Conservation (phyloP, 2,797 vertebrate genomes). For the Sebastes glaucus region DNA sequence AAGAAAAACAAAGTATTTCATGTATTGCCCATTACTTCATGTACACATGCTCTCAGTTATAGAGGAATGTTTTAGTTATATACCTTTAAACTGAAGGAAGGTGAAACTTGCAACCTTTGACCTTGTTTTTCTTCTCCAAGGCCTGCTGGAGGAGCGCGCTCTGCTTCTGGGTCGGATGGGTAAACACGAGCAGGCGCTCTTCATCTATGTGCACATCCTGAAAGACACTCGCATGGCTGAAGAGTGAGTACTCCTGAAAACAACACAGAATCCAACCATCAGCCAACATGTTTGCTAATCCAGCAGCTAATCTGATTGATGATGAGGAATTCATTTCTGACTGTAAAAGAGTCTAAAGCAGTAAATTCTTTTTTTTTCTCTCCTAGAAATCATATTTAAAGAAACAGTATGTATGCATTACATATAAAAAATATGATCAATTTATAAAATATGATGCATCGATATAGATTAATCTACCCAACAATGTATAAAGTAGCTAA, state of each 20-base stretch:
- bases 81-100: neutral
- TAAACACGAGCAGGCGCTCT: conserved; percentile 97
- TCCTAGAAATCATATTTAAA: neutral
- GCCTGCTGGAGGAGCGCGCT: conserved; percentile 95
- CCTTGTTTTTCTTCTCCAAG: conserved; percentile 68
- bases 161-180: conserved; percentile 97
- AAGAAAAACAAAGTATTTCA: neutral
- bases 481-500: too few species aligned
- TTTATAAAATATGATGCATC: too few species aligned
- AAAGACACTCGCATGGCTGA: conserved; percentile 95
- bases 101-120: conserved; percentile 14
- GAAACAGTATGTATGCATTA: too few species aligned
- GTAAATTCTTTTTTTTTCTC: accelerated
- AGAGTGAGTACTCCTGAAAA: conserved; percentile 82
- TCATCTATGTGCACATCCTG: conserved; percentile 97
- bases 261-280: neutral
- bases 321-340: neutral
- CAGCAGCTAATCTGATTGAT: neutral
- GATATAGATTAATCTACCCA: too few species aligned
- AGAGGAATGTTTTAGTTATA: neutral
- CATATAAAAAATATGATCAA: too few species aligned
- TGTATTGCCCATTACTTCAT: neutral
- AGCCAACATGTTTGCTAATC: neutral
- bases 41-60: neutral
- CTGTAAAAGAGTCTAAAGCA: neutral